phyloP scores from a whole-genome alignment of 2,113 vertebrate species.

The Bubo blakistoni region DNA sequence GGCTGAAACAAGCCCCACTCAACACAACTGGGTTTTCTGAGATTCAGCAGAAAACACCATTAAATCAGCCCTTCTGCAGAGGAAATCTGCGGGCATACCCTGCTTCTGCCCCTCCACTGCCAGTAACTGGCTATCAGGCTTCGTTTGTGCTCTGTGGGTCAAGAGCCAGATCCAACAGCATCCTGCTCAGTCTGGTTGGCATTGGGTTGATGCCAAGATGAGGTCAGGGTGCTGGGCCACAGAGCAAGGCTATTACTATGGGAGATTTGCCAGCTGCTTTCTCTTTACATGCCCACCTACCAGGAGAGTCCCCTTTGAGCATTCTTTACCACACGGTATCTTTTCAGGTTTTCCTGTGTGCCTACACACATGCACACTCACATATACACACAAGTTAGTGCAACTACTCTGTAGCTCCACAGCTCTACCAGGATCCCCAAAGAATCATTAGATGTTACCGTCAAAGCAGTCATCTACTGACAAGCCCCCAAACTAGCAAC shows the following conservation, averaged over 20 bases:
- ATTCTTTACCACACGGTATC: not conserved
- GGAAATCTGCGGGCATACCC: not conserved
- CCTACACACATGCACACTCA: not conserved
- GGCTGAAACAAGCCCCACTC: not conserved
- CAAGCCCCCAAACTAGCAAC: not conserved
- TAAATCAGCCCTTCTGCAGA: not conserved
- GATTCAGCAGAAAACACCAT: not conserved
- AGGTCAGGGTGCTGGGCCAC: slow-evolving; percentile 13
- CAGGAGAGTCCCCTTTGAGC: not conserved
- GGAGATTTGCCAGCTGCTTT: not conserved
- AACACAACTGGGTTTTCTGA: not conserved
- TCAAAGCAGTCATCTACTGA: not conserved
- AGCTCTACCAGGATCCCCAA: not conserved
- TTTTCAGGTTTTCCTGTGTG: not conserved
- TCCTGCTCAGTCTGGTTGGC: not conserved
- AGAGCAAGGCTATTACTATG: not conserved
- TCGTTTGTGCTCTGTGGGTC: not conserved
- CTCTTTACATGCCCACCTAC: not conserved
- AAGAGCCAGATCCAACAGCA: not conserved
- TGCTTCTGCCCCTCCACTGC: not conserved
- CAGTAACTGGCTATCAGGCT: not conserved
- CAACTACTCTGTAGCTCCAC: not conserved
- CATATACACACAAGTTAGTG: too few species aligned
- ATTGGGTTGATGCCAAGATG: not conserved
- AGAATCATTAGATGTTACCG: not conserved